Conservation (phyloP, 1,140 invertebrate species). For the Danaus melanippus region DNA sequence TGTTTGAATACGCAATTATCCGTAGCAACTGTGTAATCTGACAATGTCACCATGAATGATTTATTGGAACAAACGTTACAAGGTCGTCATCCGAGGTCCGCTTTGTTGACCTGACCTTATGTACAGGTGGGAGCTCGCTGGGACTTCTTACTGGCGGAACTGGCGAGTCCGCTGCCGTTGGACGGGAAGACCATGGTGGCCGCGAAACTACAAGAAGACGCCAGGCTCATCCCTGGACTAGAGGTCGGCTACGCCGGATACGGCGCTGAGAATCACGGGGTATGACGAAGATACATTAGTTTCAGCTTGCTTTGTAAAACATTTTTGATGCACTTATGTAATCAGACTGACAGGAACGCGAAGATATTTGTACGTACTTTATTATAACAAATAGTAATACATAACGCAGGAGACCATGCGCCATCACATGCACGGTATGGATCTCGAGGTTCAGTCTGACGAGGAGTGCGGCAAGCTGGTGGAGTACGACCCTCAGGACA, state of each 20-base stretch:
- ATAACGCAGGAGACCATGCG: conserved; percentile 45
- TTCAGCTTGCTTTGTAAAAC: neutral
- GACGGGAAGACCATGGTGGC: conserved; percentile 41
- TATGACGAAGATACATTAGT: conserved; percentile 18
- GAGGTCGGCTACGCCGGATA: conserved; percentile 51
- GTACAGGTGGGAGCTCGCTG: conserved; percentile 50
- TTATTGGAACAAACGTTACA: conserved; percentile 7
- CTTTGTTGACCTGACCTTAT: conserved; percentile 4
- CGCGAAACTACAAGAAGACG: conserved; percentile 28
- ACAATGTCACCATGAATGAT: no score
- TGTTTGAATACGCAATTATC: no score
- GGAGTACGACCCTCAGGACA: conserved; percentile 43
- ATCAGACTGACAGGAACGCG: neutral
- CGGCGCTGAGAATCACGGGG: conserved; percentile 49
- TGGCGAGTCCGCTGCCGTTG: conserved; percentile 41
- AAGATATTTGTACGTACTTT: neutral
- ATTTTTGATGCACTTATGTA: neutral
- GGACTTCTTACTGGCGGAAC: conserved; percentile 55
- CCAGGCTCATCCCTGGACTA: conserved; percentile 13
- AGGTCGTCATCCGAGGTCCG: conserved; percentile 4
- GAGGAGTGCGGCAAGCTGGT: conserved; percentile 30
- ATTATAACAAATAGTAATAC: no score
- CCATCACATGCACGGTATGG: conserved; percentile 51
- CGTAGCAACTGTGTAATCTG: no score
- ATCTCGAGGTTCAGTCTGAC: conserved; percentile 33